phyloP scores from a whole-genome alignment of 2,797 vertebrate genomes.

The Distichodus sexfasciatus region DNA sequence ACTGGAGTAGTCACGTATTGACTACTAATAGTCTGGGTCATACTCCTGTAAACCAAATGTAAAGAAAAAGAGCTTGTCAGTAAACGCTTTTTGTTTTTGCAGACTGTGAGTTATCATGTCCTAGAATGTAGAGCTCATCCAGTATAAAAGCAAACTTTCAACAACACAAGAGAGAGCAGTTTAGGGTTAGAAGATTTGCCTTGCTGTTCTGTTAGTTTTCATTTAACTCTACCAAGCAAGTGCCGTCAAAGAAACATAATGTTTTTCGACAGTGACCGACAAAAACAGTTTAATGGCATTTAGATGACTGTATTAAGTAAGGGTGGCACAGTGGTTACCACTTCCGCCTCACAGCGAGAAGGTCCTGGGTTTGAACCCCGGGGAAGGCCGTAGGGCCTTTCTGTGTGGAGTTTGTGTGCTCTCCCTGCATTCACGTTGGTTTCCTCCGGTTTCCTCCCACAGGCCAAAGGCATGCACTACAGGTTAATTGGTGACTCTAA shows the following conservation, averaged over 20 bases:
- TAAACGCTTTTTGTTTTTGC: not conserved
- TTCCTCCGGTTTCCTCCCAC: too few relatives aligned
- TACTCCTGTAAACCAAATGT: constrained; percentile 31
- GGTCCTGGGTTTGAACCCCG: too few relatives aligned
- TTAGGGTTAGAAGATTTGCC: not conserved
- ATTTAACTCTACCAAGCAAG: not conserved
- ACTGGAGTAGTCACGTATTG: too few relatives aligned
- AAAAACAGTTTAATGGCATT: not conserved
- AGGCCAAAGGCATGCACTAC: too few relatives aligned
- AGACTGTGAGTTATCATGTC: not conserved
- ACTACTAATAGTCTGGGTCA: not conserved
- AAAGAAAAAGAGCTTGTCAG: not conserved
- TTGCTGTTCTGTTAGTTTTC: not conserved
- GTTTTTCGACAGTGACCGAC: not conserved
- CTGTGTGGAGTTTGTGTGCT: too few relatives aligned
- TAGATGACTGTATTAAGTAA: not conserved
- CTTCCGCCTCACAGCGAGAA: too few relatives aligned
- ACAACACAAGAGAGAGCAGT: not conserved
- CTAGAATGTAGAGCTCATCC: not conserved
- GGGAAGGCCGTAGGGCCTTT: too few relatives aligned
- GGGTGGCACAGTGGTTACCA: too few relatives aligned
- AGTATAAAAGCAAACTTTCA: not conserved
- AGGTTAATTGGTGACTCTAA: too few relatives aligned
- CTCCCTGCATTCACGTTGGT: too few relatives aligned
- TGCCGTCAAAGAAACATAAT: not conserved